phyloP scores from a whole-genome alignment of 2,888 invertebrate species.

The Pseudanteris insignis region DNA sequence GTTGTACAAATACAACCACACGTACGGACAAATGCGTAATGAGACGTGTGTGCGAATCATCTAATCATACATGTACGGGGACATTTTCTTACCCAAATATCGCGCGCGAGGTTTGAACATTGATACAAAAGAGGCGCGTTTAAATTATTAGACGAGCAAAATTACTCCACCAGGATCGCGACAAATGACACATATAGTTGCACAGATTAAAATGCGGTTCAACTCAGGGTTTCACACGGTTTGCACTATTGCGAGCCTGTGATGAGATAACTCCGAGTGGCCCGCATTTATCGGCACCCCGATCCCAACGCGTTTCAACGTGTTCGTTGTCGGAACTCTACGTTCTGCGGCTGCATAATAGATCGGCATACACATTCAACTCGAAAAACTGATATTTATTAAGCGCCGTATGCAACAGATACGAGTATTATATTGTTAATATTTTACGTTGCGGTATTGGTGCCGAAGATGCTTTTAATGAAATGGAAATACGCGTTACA shows the following conservation, averaged over 20 bases:
- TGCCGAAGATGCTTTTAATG: too few species aligned
- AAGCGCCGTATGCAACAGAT: too few species aligned
- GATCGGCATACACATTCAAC: too few species aligned
- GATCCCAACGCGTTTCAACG: not conserved
- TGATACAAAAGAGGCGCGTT: constrained; percentile 31
- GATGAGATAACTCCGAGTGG: constrained; percentile 5
- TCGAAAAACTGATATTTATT: too few species aligned
- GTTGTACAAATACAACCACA: too few species aligned
- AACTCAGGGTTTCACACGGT: not conserved
- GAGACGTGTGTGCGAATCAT: constrained; percentile 25
- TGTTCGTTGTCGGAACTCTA: too few species aligned
- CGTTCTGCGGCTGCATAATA: too few species aligned
- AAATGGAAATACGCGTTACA: too few species aligned
- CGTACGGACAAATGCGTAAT: not conserved
- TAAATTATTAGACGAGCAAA: constrained; percentile 24
- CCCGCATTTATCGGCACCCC: constrained; percentile 1
- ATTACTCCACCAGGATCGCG: constrained; percentile 12
- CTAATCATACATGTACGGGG: constrained; percentile 34
- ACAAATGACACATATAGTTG: not conserved
- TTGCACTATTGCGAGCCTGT: not conserved
- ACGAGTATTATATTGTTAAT: too few species aligned
- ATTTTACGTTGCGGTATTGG: too few species aligned
- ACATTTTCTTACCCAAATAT: constrained; percentile 36
- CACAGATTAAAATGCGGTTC: constrained; percentile 15
- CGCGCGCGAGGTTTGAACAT: constrained; percentile 22